Percentiles rank a stretch among this genome's conserved stretches.
phyloP scores from a whole-genome alignment of 2,113 vertebrate species.

The Calypte anna region DNA sequence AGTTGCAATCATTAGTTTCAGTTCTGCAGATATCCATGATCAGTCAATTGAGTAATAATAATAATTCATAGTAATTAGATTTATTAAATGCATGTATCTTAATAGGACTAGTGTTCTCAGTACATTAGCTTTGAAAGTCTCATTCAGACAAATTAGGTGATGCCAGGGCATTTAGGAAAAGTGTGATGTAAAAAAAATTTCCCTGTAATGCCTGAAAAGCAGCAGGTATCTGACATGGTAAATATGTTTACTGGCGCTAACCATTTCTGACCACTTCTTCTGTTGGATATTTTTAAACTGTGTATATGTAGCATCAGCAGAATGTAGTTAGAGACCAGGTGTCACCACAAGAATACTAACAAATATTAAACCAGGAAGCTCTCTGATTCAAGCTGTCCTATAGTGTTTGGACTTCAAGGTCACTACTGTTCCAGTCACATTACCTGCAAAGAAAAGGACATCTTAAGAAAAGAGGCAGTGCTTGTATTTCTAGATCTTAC shows the following conservation, averaged over 20 bases:
- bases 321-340: background rate
- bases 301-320: background rate
- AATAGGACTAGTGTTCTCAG: background rate
- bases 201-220: background rate
- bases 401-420: background rate
- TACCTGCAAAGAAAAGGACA: background rate
- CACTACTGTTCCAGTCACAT: background rate
- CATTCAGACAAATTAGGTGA: background rate
- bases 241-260: background rate
- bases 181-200: background rate
- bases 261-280: background rate
- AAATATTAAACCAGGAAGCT: background rate
- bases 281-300: background rate
- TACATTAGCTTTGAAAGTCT: background rate
- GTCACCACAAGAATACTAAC: background rate
- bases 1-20: background rate
- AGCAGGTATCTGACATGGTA: background rate
- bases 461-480: background rate
- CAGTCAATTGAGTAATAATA: background rate
- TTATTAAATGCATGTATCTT: rapidly evolving
- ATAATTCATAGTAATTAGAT: background rate
- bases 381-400: background rate
- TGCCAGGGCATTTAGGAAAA: background rate
- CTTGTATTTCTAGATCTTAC: background rate
- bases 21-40: background rate